A percentile compares a stretch with the other conserved stretches of the same genome.
Evolutionary conservation across 1,140 invertebrate genomes (phyloP).

Genomic region (Drosophila melanogaster): Release_6_plus_ISO1_MT NT_033779.5:10295001-10295500

Average conservation of each 20-base stretch:
- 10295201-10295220: conserved; percentile 34
- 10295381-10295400: conserved; percentile 27
- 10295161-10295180: conserved; percentile 4
- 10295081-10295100: not conserved
- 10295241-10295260: conserved; percentile 30
- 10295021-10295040: conserved; percentile 48
- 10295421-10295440: conserved; percentile 3
- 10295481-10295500: conserved; percentile 19
- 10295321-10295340: not conserved
- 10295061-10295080: conserved; percentile 22
- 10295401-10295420: conserved; percentile 20
- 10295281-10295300: conserved; percentile 30
- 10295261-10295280: conserved; percentile 17
- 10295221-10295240: conserved; percentile 20
- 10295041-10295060: conserved; percentile 51
- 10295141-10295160: not conserved
- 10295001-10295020: conserved; percentile 40
- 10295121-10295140: not conserved
- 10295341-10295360: conserved; percentile 8
- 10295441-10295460: not conserved
- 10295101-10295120: not conserved
- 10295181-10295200: not conserved
- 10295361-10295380: not conserved
- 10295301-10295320: not conserved
- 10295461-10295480: conserved; percentile 25